phyloP scores from a whole-genome alignment of 2,888 invertebrate species.

The Himalopsyche tibetana region DNA sequence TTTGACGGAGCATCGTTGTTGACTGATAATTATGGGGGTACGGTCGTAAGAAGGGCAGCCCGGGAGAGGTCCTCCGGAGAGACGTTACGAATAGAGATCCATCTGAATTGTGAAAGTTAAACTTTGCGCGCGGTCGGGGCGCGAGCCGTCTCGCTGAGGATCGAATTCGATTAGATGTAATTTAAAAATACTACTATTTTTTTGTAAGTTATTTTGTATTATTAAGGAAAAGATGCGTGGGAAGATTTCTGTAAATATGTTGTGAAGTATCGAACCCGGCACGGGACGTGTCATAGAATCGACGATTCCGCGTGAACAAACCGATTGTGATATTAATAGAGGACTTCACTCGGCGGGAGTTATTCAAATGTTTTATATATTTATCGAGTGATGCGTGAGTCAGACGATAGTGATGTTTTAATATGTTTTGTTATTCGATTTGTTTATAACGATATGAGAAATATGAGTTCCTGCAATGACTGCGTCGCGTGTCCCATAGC shows the following conservation, averaged over 20 bases:
- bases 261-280: slow-evolving; percentile 77
- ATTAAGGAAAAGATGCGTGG: slow-evolving; percentile 62
- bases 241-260: slow-evolving; percentile 75
- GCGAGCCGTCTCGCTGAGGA: slow-evolving; percentile 23
- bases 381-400: slow-evolving; percentile 70
- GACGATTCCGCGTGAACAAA: slow-evolving; percentile 64
- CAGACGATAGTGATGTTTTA: slow-evolving; percentile 78
- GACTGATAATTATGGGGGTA: slow-evolving; percentile 39
- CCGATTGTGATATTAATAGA: slow-evolving; percentile 66
- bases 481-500: slow-evolving; percentile 64
- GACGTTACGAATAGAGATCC: slow-evolving; percentile 7
- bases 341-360: slow-evolving; percentile 62
- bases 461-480: slow-evolving; percentile 77
- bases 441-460: slow-evolving; percentile 74
- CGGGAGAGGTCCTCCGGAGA: slow-evolving; percentile 3
- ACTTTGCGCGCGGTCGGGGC: slow-evolving; percentile 33
- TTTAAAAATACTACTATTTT: slow-evolving; percentile 66
- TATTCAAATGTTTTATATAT: slow-evolving; percentile 69
- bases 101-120: slow-evolving; percentile 41
- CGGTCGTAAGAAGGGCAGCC: neutral
- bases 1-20: slow-evolving; percentile 18
- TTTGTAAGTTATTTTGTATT: slow-evolving; percentile 66
- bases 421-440: slow-evolving; percentile 76
- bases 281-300: slow-evolving; percentile 74
- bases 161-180: slow-evolving; percentile 64